Evolutionary conservation across 2,888 invertebrate genomes (phyloP), one percentile per base, ranked within the genome.

Genomic region (Lottia scabra): DNA sequence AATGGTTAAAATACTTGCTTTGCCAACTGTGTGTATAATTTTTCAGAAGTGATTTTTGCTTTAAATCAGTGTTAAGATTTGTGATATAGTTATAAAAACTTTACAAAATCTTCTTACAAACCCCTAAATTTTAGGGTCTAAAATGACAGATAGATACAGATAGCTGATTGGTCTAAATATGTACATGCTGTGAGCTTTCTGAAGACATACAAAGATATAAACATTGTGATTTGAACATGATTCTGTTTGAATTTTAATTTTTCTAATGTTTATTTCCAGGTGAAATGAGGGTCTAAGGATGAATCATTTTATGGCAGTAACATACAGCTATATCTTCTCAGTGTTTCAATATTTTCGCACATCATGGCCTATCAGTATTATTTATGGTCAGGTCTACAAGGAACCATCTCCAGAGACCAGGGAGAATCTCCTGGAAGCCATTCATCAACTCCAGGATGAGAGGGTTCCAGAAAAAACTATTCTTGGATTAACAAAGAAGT

Each of bases 341-440:
- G 72, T 82, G 38, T 82, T 76, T 63, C 81, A 82, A 67, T 82
- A 81, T 67, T 73, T 82, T 27, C 68, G 77, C 23, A 74, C 80
- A 44, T 70, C 80, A 6, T 83, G 82, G 81, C 85, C 85, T 0
- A 66, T 83, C 3, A 79, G 77, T 26, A 66, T 81, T 23, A 63
- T 85, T 10, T 79, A 78, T 65, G 78, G 78, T 12, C 73, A 68
- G 12, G 67, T 65, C 3, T 70, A 80, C 13, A 72, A 75, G 43
- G 75, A 80, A 30, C 77, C 75, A 26, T 78, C 80, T 10, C 19
- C 65, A 19, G 77, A 80, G 1, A 83, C 83, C 15, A 74, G 71
- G 44, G 46, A 72, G 26, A 72, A 70, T 48, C 71, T 84, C n/a
- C 43, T 73, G 3, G 67, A 74, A 23, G 73, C 76, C 19, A 78